A percentile compares a stretch with the other conserved stretches of the same genome.
phyloP scores from a whole-genome alignment of 1,140 invertebrate genomes.

The Calosoma granatense region DNA sequence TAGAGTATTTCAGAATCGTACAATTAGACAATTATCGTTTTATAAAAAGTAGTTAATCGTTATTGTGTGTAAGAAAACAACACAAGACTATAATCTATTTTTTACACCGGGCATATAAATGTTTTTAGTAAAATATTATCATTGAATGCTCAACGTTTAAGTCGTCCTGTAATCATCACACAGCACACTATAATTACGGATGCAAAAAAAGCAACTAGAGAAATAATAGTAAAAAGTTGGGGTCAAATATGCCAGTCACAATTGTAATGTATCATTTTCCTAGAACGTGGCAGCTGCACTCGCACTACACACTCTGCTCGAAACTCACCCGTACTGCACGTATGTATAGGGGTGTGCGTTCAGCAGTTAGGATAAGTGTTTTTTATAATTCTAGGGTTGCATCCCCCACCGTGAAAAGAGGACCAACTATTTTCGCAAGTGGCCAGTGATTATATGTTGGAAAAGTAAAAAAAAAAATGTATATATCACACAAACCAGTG shows the following conservation, averaged over 20 bases:
- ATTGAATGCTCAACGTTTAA: conserved; percentile 1
- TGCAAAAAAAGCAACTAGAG: background rate
- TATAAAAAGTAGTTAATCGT: no score
- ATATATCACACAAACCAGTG: no score
- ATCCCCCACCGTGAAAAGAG: background rate
- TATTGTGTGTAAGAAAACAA: no score
- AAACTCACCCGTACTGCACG: background rate
- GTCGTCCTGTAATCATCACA: background rate
- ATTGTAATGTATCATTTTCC: conserved; percentile 3
- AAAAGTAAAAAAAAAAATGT: no score
- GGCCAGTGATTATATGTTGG: background rate
- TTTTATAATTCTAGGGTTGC: background rate
- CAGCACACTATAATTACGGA: conserved; percentile 4
- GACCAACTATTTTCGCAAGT: background rate
- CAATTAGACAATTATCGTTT: no score
- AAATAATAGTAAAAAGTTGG: background rate
- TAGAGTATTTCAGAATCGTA: no score
- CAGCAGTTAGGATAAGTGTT: background rate
- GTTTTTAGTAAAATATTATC: conserved; percentile 2
- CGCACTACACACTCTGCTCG: background rate
- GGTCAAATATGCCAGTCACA: conserved; percentile 6
- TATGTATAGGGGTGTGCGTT: background rate
- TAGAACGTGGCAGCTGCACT: background rate
- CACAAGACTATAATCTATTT: no score
- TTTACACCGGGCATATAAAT: no score